A percentile compares a stretch with the other conserved stretches of the same genome.
phyloP scores from a whole-genome alignment of 1,140 invertebrate species.

The Drosophila albomicans region DNA sequence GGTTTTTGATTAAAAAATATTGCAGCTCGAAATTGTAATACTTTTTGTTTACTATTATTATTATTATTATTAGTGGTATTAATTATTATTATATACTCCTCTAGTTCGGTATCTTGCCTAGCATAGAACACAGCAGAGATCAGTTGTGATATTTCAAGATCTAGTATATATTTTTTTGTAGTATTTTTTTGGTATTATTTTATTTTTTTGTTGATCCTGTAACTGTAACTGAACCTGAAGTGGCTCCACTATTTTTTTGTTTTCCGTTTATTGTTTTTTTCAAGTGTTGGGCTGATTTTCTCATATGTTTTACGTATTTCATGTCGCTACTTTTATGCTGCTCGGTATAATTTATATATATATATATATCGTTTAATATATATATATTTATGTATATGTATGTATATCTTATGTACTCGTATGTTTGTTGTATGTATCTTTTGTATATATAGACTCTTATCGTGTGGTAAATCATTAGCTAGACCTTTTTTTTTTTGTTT shows the following conservation, averaged over 20 bases:
- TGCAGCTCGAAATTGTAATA: slow-evolving; percentile 82
- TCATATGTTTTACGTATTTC: slow-evolving; percentile 77
- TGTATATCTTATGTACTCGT: slow-evolving; percentile 53
- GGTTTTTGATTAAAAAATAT: slow-evolving; percentile 80
- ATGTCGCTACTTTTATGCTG: slow-evolving; percentile 64
- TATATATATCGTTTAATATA: slow-evolving; percentile 8
- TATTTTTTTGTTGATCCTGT: slow-evolving; percentile 14
- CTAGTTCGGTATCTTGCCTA: slow-evolving; percentile 33
- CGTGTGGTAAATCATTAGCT: slow-evolving; percentile 70
- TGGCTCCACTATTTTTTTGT: slow-evolving; percentile 11
- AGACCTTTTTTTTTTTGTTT: slow-evolving; percentile 47
- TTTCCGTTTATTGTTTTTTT: slow-evolving; percentile 35
- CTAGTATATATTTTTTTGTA: neutral
- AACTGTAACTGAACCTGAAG: slow-evolving; percentile 15
- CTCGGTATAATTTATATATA: slow-evolving; percentile 50
- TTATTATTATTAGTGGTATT: slow-evolving; percentile 42
- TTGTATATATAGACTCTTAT: slow-evolving; percentile 56
- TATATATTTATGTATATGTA: slow-evolving; percentile 27
- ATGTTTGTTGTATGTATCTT: slow-evolving; percentile 56
- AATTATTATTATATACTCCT: slow-evolving; percentile 39
- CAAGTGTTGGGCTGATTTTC: slow-evolving; percentile 46
- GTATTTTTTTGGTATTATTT: slow-evolving; percentile 27
- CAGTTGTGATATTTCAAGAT: slow-evolving; percentile 51
- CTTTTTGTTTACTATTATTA: slow-evolving; percentile 61
- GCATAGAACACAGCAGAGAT: slow-evolving; percentile 75